A percentile compares a stretch with the other conserved stretches of the same genome.
Evolutionary conservation across 2,113 vertebrate species (phyloP).

Genomic region (Cynoglossus semilaevis): DNA sequence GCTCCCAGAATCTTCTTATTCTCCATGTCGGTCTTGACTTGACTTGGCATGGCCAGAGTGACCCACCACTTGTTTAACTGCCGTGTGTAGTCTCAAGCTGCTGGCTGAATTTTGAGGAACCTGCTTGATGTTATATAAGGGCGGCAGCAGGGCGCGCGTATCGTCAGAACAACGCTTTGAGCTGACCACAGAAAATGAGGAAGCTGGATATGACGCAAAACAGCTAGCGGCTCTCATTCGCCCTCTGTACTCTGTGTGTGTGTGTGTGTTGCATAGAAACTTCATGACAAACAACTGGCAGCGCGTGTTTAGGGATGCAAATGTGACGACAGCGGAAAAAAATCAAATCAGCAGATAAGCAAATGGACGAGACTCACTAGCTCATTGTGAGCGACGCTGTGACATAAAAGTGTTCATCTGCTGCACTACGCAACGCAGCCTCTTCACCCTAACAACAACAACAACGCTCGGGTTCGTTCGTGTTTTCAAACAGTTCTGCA

Average conservation of each 20-base stretch:
- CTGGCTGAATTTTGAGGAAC: constrained; percentile 11
- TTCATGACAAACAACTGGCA: constrained; percentile 31
- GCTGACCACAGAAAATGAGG: constrained; percentile 75
- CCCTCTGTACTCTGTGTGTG: neutral
- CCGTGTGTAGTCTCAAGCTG: neutral
- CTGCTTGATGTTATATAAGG: constrained; percentile 63
- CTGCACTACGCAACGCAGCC: neutral
- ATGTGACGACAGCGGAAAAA: constrained; percentile 62
- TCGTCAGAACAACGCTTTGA: constrained; percentile 43
- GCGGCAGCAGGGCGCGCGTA: constrained; percentile 10
- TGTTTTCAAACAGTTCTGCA: neutral
- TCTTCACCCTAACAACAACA: neutral
- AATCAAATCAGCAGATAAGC: constrained; percentile 61
- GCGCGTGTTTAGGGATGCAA: constrained; percentile 65
- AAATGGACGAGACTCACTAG: constrained; percentile 47
- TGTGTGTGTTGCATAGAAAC: constrained; percentile 24
- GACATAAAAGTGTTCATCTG: too few relatives aligned
- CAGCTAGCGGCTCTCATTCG: constrained; percentile 1
- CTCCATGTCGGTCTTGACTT: constrained; percentile 69
- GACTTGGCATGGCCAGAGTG: constrained; percentile 75
- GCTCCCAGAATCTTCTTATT: constrained; percentile 60
- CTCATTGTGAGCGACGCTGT: neutral
- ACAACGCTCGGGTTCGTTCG: too few relatives aligned
- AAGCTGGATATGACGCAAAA: constrained; percentile 69
- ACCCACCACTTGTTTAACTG: constrained; percentile 5